These are phyloP conservation scores for Lepidochrysops patricia DNA, from an alignment of 2,888 invertebrate species.

Conservation along the genomic window DNA sequence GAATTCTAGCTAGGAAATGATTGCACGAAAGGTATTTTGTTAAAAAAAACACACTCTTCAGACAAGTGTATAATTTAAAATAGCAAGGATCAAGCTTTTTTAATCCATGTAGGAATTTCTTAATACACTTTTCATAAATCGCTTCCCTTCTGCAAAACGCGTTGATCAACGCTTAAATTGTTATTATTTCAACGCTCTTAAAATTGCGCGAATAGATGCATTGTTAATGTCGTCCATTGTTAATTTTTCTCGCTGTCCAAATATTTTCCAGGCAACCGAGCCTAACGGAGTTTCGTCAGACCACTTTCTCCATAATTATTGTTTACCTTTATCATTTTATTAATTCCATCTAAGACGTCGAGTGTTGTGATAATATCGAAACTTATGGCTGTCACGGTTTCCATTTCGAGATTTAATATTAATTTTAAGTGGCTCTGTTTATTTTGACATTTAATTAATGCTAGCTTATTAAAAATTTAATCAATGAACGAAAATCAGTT, in stretches of 20 bases:
- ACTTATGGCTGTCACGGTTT: not conserved
- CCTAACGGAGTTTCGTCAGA: constrained; percentile 43
- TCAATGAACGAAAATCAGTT: no score
- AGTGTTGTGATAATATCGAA: constrained; percentile 5
- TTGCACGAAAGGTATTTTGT: no score
- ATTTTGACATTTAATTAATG: not conserved
- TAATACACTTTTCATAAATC: not conserved
- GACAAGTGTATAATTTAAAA: no score
- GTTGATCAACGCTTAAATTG: no score
- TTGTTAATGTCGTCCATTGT: not conserved
- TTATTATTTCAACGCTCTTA: no score
- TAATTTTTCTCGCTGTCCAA: not conserved
- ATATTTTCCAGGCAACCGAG: constrained; percentile 20
- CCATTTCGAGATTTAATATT: not conserved
- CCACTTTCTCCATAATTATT: constrained; percentile 69
- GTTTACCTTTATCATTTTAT: constrained; percentile 51
- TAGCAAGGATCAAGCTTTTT: not conserved
- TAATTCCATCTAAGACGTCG: constrained; percentile 23
- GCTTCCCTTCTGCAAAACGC: not conserved
- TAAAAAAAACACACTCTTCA: no score
- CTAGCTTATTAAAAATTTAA: not conserved
- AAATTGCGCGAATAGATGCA: no score
- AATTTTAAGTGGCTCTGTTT: not conserved
- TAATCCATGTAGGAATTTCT: not conserved
- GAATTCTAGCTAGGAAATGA: no score